Evolutionary conservation across 2,797 vertebrate genomes (phyloP).

Genomic region (Aulostomus chinensis): DNA sequence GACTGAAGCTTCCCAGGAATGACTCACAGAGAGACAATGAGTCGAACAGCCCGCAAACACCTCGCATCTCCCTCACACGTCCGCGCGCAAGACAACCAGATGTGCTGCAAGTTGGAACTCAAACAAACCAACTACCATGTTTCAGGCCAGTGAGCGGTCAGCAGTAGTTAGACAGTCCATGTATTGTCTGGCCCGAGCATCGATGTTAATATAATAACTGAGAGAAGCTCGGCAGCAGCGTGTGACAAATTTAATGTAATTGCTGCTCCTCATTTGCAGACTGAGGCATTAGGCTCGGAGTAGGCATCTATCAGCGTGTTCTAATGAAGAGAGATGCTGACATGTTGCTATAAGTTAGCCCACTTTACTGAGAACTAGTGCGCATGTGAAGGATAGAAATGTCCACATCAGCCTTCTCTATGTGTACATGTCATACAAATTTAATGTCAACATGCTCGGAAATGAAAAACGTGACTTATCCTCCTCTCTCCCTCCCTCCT

Average conservation of each 20-base stretch:
- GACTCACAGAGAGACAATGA: too few species aligned
- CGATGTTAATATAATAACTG: constrained; percentile 77
- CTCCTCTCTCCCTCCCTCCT: constrained; percentile 9
- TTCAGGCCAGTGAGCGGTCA: constrained; percentile 48
- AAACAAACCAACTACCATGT: constrained; percentile 33
- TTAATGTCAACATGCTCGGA: constrained; percentile 63
- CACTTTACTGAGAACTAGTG: constrained; percentile 21
- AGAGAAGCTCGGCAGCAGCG: constrained; percentile 65
- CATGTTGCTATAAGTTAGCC: constrained; percentile 50
- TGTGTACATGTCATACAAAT: constrained; percentile 61
- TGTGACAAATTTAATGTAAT: constrained; percentile 77
- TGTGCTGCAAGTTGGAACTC: constrained; percentile 28
- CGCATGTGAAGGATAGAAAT: constrained; percentile 3
- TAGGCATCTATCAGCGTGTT: constrained; percentile 43
- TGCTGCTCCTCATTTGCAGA: constrained; percentile 64
- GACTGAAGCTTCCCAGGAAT: too few species aligned
- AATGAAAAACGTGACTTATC: constrained; percentile 66
- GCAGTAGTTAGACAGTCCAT: constrained; percentile 68
- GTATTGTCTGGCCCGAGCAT: constrained; percentile 61
- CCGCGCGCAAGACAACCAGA: too few species aligned
- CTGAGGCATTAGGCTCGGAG: constrained; percentile 20
- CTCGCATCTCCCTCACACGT: too few species aligned
- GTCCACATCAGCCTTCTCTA: constrained; percentile 25
- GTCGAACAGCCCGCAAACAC: too few species aligned
- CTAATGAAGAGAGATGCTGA: constrained; percentile 34